phyloP scores from a whole-genome alignment of 2,113 vertebrate species.

The Chrysochloris asiatica region DNA sequence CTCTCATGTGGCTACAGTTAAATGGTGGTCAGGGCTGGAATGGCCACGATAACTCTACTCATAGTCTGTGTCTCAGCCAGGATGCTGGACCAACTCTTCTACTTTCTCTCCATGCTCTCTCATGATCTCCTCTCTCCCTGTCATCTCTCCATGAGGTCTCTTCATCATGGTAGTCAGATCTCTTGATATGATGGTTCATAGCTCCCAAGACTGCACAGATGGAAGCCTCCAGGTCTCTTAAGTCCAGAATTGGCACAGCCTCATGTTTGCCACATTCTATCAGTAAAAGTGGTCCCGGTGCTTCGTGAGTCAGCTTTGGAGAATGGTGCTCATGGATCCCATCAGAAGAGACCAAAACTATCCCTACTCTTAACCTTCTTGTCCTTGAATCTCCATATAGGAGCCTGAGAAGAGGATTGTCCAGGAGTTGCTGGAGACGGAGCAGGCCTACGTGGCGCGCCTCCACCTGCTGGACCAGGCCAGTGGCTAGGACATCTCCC shows the following conservation, averaged over 20 bases:
- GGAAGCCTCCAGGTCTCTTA: not conserved
- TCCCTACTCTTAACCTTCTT: not conserved
- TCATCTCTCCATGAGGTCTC: not conserved
- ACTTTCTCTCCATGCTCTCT: not conserved
- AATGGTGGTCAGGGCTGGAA: not conserved
- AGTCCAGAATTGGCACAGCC: not conserved
- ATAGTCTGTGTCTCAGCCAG: not conserved
- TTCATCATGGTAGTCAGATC: not conserved
- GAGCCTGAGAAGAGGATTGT: conserved; percentile 87
- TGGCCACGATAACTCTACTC: not conserved
- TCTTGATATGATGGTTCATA: not conserved
- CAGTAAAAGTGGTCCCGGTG: not conserved
- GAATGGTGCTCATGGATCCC: not conserved
- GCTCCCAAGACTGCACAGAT: not conserved
- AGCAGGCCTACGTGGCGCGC: conserved; percentile 90
- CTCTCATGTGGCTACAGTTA: not conserved
- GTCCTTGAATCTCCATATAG: conserved; percentile 33
- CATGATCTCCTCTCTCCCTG: not conserved
- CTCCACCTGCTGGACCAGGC: conserved; percentile 93
- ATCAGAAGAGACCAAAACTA: not conserved
- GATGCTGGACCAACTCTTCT: not conserved
- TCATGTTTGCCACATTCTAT: not conserved
- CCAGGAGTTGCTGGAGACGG: conserved; percentile 91
- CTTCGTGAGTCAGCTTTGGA: too few species aligned
- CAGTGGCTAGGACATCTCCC: not conserved